Conservation (phyloP, 2,113 vertebrate genomes). For the Rhizomys pruinosus region DNA sequence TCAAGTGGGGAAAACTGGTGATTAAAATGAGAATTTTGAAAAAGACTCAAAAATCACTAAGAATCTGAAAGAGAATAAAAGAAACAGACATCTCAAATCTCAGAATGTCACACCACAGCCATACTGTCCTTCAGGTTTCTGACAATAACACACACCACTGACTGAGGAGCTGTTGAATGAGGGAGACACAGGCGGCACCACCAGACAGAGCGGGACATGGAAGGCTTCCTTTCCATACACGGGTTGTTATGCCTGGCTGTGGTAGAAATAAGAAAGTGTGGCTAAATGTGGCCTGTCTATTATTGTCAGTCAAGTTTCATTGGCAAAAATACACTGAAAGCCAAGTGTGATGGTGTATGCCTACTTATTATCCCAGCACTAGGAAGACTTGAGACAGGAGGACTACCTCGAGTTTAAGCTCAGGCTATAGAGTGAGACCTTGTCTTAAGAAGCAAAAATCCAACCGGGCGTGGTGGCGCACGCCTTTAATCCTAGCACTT, state of each 20-base stretch:
- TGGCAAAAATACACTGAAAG: background rate
- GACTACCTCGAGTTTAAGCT: background rate
- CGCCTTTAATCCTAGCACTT: no score
- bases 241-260: background rate
- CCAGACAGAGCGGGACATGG: background rate
- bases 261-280: background rate
- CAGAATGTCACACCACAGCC: background rate
- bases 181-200: background rate
- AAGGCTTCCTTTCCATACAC: fast-evolving
- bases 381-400: background rate
- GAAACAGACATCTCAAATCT: background rate
- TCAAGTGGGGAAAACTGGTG: background rate
- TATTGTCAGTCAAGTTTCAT: conserved; percentile 44
- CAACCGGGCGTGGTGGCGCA: no score
- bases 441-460: background rate
- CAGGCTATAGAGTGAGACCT: background rate
- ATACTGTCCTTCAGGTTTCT: background rate
- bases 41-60: background rate
- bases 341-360: background rate
- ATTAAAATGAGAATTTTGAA: background rate
- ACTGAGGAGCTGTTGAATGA: fast-evolving
- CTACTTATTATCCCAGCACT: background rate
- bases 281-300: background rate
- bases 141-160: background rate
- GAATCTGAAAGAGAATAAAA: background rate